Percentiles rank a stretch among this genome's conserved stretches.
Conservation (phyloP, 2,888 invertebrate species). For the Chalcis sispes region DNA sequence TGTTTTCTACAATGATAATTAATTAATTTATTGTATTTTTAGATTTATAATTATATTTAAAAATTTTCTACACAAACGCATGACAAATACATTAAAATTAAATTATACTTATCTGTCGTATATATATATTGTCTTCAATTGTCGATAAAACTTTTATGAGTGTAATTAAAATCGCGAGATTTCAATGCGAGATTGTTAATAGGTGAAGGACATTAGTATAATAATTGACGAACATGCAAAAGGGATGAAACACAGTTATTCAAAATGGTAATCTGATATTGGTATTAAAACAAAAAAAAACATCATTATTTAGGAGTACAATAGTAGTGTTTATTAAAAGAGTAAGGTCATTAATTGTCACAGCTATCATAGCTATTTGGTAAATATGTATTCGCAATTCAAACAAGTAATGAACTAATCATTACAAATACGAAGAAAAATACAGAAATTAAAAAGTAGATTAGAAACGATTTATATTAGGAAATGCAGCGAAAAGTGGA, state of each 20-base stretch:
- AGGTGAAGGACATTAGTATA: not conserved
- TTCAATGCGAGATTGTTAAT: not conserved
- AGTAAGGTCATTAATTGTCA: slow-evolving; percentile 48
- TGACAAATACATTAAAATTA: no score
- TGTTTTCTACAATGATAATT: slow-evolving; percentile 19
- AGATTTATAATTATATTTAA: slow-evolving; percentile 49
- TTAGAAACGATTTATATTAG: slow-evolving; percentile 73
- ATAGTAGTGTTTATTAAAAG: slow-evolving; percentile 56
- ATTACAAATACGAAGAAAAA: slow-evolving; percentile 43
- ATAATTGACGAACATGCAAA: not conserved
- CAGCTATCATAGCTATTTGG: slow-evolving; percentile 54
- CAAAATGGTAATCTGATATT: not conserved
- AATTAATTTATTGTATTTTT: slow-evolving; percentile 46
- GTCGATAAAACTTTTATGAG: slow-evolving; percentile 21
- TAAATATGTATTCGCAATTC: slow-evolving; percentile 47
- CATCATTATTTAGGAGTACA: slow-evolving; percentile 35
- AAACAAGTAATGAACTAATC: slow-evolving; percentile 42
- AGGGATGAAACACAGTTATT: not conserved
- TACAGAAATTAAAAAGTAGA: slow-evolving; percentile 38
- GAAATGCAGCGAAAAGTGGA: slow-evolving; percentile 74
- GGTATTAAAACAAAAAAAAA: slow-evolving; percentile 28
- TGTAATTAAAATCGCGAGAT: not conserved
- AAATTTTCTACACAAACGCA: no score
- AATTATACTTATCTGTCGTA: slow-evolving; percentile 47
- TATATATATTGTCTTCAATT: slow-evolving; percentile 2